Percentiles rank a stretch among this genome's conserved stretches.
Conservation (phyloP, 2,888 invertebrate genomes). For the Drosophila affinis region DNA sequence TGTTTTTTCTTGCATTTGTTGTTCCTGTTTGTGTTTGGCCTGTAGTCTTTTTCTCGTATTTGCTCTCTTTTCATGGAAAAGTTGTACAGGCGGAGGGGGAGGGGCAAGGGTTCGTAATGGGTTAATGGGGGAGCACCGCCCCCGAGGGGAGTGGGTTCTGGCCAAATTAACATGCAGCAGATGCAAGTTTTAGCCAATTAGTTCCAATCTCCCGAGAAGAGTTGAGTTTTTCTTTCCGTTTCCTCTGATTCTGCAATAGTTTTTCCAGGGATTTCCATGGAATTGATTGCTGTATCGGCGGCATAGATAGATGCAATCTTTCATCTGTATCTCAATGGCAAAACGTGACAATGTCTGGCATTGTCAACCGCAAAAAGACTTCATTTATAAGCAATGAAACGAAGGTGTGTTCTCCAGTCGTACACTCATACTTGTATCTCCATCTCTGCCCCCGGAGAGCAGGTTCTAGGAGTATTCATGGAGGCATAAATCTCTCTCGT, state of each 20-base stretch:
- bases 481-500: constrained; percentile 62
- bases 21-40: constrained; percentile 38
- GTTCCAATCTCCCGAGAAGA: constrained; percentile 53
- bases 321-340: constrained; percentile 39
- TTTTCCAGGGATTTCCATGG: background rate
- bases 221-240: constrained; percentile 15
- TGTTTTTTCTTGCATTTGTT: constrained; percentile 16
- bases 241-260: no score
- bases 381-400: constrained; percentile 47
- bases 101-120: constrained; percentile 1
- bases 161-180: constrained; percentile 71
- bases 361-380: constrained; percentile 48
- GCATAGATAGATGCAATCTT: constrained; percentile 10
- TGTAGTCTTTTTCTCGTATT: constrained; percentile 49
- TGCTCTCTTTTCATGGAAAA: constrained; percentile 57
- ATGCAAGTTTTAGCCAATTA: constrained; percentile 66
- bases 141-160: constrained; percentile 29
- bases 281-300: constrained; percentile 25
- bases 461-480: constrained; percentile 14
- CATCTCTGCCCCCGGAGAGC: background rate
- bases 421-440: background rate
- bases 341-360: constrained; percentile 64
- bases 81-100: constrained; percentile 12
- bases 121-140: constrained; percentile 16
- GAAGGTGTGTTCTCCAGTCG: constrained; percentile 58